These are phyloP conservation scores for Siderastrea radians DNA, from an alignment of 92 coral and sea anemone species.

Conservation along the genomic window DNA sequence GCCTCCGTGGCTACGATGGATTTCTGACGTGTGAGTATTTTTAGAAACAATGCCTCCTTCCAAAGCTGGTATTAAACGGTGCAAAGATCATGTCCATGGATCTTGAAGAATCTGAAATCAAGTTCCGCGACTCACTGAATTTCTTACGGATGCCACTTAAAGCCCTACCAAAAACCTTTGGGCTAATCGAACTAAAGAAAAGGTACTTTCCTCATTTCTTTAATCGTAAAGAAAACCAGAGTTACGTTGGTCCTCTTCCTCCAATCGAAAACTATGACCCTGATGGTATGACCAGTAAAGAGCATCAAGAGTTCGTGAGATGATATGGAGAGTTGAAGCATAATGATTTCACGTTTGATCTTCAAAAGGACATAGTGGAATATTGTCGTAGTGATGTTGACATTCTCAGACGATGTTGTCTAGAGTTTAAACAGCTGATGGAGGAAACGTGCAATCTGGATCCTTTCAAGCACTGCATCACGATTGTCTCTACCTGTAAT, in stretches of 20 bases:
- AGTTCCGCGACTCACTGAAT: slow-evolving; percentile 52
- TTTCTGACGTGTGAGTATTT: slow-evolving; percentile 26
- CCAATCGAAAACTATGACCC: slow-evolving; percentile 54
- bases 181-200: slow-evolving; percentile 61
- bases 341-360: slow-evolving; percentile 43
- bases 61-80: neutral
- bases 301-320: slow-evolving; percentile 5
- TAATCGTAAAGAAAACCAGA: slow-evolving; percentile 43
- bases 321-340: slow-evolving; percentile 42
- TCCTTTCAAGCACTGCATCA: slow-evolving; percentile 15
- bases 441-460: neutral
- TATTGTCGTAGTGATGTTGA: slow-evolving; percentile 75
- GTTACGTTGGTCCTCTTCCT: slow-evolving; percentile 62
- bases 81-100: slow-evolving; percentile 23
- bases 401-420: slow-evolving; percentile 54
- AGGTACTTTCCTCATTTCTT: slow-evolving; percentile 68
- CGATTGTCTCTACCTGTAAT: slow-evolving; percentile 63
- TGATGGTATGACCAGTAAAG: slow-evolving; percentile 51
- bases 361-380: slow-evolving; percentile 48
- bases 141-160: slow-evolving; percentile 61
- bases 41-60: neutral
- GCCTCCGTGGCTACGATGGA: slow-evolving; percentile 25
- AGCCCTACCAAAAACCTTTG: slow-evolving; percentile 69
- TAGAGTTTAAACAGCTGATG: slow-evolving; percentile 52
- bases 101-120: slow-evolving; percentile 35